These are phyloP conservation scores for Neoseiulus cucumeris DNA, from an alignment of 1,140 invertebrate species.

Conservation along the genomic window DNA sequence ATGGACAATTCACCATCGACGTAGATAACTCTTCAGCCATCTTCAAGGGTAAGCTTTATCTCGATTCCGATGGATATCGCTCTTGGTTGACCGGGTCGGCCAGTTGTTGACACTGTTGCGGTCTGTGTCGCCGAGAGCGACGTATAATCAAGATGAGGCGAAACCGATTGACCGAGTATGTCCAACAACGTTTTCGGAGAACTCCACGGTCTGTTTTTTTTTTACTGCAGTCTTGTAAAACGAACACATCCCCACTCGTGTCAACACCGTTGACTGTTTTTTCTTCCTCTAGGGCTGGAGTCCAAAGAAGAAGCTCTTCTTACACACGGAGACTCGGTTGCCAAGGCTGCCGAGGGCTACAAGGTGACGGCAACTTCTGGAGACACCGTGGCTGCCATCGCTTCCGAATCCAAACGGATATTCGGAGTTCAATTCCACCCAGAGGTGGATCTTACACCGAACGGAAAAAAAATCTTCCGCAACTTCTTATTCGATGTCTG, in stretches of 20 bases:
- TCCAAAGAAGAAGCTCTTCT: constrained; percentile 72
- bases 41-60: constrained; percentile 56
- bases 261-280: constrained; percentile 10
- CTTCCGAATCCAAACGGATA: constrained; percentile 67
- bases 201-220: neutral
- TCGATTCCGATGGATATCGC: too few relatives aligned
- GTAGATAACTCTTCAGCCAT: constrained; percentile 68
- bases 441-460: constrained; percentile 77
- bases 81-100: too few relatives aligned
- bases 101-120: too few relatives aligned
- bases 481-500: constrained; percentile 88
- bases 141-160: too few relatives aligned
- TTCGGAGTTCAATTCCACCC: constrained; percentile 98
- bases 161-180: too few relatives aligned
- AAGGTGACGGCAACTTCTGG: constrained; percentile 59
- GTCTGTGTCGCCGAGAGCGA: too few relatives aligned
- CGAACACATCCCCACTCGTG: neutral
- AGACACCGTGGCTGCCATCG: constrained; percentile 67
- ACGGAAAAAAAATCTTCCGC: constrained; percentile 72
- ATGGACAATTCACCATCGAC: constrained; percentile 78
- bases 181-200: neutral
- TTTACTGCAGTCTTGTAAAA: neutral
- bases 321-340: constrained; percentile 90
- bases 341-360: constrained; percentile 66
- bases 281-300: constrained; percentile 48